These are phyloP conservation scores for Congeria kusceri DNA, from an alignment of 2,888 invertebrate species.

Conservation along the genomic window DNA sequence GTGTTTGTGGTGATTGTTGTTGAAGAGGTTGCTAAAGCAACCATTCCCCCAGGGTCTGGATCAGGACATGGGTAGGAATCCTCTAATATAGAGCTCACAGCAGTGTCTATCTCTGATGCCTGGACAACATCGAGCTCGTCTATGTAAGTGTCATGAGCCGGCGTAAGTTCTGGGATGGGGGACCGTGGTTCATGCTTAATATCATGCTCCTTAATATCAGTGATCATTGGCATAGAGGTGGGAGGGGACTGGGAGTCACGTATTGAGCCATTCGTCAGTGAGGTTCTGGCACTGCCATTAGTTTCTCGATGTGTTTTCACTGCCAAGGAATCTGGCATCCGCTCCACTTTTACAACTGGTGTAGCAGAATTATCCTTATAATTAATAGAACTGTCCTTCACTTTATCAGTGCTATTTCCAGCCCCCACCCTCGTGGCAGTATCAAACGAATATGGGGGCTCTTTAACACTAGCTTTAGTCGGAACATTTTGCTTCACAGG, in stretches of 20 bases:
- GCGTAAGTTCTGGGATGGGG: constrained; percentile 42
- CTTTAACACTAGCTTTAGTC: constrained; percentile 78
- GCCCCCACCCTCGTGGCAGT: constrained; percentile 71
- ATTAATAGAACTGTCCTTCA: constrained; percentile 65
- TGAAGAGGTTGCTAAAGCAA: constrained; percentile 57
- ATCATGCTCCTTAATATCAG: constrained; percentile 36
- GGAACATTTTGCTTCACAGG: constrained; percentile 51
- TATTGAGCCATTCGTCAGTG: constrained; percentile 52
- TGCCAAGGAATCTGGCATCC: constrained; percentile 77
- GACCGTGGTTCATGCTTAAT: constrained; percentile 32
- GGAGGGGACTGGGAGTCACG: constrained; percentile 42
- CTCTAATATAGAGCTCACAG: constrained; percentile 60
- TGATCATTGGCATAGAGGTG: constrained; percentile 42
- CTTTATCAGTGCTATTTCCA: constrained; percentile 55
- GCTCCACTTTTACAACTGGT: constrained; percentile 84
- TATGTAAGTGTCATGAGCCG: constrained; percentile 19
- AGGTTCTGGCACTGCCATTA: constrained; percentile 46
- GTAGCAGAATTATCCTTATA: constrained; percentile 75
- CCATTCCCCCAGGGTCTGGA: constrained; percentile 20
- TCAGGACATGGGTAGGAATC: constrained; percentile 47
- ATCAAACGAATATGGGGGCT: constrained; percentile 73
- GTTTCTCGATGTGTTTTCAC: constrained; percentile 63
- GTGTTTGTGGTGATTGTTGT: constrained; percentile 62
- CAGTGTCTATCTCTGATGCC: constrained; percentile 54
- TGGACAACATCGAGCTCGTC: constrained; percentile 33